Evolutionary conservation across 2,113 vertebrate genomes (phyloP), one percentile per base, ranked within the genome.

Genomic region (Xenotilapia caudafasciata): DNA sequence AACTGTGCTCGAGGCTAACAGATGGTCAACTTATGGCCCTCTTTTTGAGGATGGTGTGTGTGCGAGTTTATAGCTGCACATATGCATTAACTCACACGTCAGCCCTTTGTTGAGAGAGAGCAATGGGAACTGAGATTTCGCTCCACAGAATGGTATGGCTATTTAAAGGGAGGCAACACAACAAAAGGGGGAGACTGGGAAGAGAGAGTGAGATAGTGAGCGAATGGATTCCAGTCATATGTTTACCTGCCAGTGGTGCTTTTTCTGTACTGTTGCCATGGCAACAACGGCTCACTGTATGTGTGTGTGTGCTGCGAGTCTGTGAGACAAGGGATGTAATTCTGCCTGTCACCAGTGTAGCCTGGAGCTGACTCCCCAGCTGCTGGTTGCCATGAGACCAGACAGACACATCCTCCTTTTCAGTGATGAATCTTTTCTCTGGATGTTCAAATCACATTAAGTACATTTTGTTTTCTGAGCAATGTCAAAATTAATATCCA

Each of bases 331-430:
- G 86, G 89, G 83, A 90, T 95, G 89, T 94, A 93, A 93, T 93
- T 93, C 85, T 92, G 83, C 87, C 73, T 92, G 90, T 94, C 94
- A 93, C 83, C 86, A 83, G 88, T 81, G 91, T 80, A 86, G 85
- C 90, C 90, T 14, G 49, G 84, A 93, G 88, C 87, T 33, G 80
- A 85, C 83, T 90, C 89, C 83, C 89, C 90, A 92, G 89, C 90
- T 85, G 87, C 93, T 86, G 89, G 93, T 96, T 93, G 90, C 94
- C 91, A 95, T 90, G 94, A 93, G 87, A 94, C 90, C 94, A 95
- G 90, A 95, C 91, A 93, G 90, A 94, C 91, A 89, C 93, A 89
- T 92, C 87, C 87, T 88, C 87, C 31, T 85, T 93, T 88, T 51
- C 89, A 84, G 2, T 81, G 85, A 90, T 81, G 21, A 85, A 83